Evolutionary conservation across 2,888 invertebrate genomes (phyloP).

Genomic region (Prosapia bicincta): DNA sequence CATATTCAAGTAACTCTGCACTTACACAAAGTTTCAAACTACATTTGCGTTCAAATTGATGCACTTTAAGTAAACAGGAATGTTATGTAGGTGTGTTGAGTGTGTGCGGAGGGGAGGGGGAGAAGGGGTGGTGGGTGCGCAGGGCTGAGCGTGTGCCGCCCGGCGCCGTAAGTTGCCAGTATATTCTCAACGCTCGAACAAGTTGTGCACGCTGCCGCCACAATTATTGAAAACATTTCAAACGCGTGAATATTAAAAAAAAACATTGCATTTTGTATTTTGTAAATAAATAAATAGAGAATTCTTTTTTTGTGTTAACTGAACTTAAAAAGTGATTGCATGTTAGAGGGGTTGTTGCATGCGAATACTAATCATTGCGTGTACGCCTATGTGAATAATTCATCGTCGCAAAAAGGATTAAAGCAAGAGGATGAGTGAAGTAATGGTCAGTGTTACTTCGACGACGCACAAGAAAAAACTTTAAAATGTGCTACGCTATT

Average conservation of each 20-base stretch:
- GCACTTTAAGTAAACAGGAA: background rate
- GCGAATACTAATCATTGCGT: no score
- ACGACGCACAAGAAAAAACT: background rate
- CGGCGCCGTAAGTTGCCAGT: background rate
- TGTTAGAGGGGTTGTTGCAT: no score
- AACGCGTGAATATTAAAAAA: no score
- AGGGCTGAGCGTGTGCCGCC: background rate
- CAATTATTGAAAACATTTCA: no score
- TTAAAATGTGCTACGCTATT: background rate
- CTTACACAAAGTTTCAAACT: no score
- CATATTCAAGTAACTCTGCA: no score
- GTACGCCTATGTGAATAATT: background rate
- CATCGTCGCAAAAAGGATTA: background rate
- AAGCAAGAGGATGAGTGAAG: background rate
- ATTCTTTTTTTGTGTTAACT: no score
- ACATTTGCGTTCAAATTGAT: background rate
- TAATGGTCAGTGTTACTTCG: background rate
- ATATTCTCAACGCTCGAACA: background rate
- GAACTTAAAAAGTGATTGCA: no score
- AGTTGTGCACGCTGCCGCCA: background rate
- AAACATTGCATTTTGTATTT: no score
- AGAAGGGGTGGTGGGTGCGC: background rate
- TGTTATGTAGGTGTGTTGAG: background rate
- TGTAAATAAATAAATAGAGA: no score
- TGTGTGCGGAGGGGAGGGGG: background rate